Percentiles rank a stretch among this genome's conserved stretches.
phyloP scores from a whole-genome alignment of 2,113 vertebrate genomes.

The Xyliphius kryptos region DNA sequence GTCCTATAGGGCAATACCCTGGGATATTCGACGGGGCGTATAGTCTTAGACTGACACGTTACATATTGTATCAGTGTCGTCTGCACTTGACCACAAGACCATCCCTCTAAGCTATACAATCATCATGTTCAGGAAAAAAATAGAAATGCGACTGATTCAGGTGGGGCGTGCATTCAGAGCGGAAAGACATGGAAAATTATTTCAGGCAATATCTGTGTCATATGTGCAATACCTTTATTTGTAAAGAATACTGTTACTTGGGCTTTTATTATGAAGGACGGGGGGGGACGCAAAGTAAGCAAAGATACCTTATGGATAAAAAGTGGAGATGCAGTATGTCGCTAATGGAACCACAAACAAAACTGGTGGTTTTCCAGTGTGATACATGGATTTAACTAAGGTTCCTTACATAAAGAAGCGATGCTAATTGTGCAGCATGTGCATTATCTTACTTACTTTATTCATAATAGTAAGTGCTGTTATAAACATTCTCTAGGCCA shows the following conservation, averaged over 20 bases:
- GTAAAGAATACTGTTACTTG: slow-evolving; percentile 39
- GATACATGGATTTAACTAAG: slow-evolving; percentile 34
- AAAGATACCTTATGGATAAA: slow-evolving; percentile 40
- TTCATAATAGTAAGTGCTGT: slow-evolving; percentile 50
- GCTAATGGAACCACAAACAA: slow-evolving; percentile 37
- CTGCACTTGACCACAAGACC: slow-evolving; percentile 40
- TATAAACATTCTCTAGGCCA: slow-evolving; percentile 66
- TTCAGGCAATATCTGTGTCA: slow-evolving; percentile 34
- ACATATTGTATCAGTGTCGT: slow-evolving; percentile 37
- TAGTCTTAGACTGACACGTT: slow-evolving; percentile 30
- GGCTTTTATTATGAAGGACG: slow-evolving; percentile 38
- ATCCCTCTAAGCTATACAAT: slow-evolving; percentile 35
- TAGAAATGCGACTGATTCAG: no score
- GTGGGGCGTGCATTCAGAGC: slow-evolving; percentile 18
- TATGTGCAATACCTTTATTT: slow-evolving; percentile 35
- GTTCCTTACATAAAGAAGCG: slow-evolving; percentile 53
- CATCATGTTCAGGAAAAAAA: slow-evolving; percentile 28
- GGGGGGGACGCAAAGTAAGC: slow-evolving; percentile 30
- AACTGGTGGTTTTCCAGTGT: slow-evolving; percentile 29
- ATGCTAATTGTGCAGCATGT: slow-evolving; percentile 51
- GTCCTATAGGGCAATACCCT: slow-evolving; percentile 39
- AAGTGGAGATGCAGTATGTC: slow-evolving; percentile 35
- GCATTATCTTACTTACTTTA: slow-evolving; percentile 45
- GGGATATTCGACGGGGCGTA: slow-evolving; percentile 20
- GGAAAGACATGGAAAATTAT: slow-evolving; percentile 32